Evolutionary conservation across 2,113 vertebrate species (phyloP).

Genomic region (Perca flavescens): DNA sequence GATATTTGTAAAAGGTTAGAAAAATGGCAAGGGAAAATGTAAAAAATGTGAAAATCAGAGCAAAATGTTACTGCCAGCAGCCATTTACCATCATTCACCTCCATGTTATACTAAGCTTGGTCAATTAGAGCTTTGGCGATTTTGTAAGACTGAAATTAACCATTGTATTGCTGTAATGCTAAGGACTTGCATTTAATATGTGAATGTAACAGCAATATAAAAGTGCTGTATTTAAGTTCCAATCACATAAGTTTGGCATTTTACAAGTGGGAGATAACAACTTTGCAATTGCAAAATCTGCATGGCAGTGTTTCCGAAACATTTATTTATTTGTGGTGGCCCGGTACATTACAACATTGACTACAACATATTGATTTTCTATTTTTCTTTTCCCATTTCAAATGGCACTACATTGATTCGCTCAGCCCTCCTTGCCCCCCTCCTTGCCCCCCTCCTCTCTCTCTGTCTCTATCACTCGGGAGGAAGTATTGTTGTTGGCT

Average conservation of each 20-base stretch:
- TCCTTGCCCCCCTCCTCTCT: neutral
- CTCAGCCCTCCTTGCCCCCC: neutral
- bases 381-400: neutral
- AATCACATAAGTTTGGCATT: neutral
- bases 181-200: constrained; percentile 12
- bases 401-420: neutral
- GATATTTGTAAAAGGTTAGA: constrained; percentile 8
- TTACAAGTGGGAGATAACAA: neutral
- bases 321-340: neutral
- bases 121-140: constrained; percentile 10
- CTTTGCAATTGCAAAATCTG: neutral
- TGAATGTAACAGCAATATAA: neutral
- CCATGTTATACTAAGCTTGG: neutral
- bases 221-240: constrained; percentile 9
- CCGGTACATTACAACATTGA: neutral
- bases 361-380: neutral
- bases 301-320: neutral
- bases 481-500: no score
- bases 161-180: constrained; percentile 14
- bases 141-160: constrained; percentile 20
- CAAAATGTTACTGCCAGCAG: constrained; percentile 11
- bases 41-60: constrained; percentile 9
- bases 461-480: no score
- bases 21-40: constrained; percentile 22
- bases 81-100: constrained; percentile 20